These are phyloP conservation scores for Volucella inflata DNA, from an alignment of 2,888 invertebrate genomes.

Conservation along the genomic window DNA sequence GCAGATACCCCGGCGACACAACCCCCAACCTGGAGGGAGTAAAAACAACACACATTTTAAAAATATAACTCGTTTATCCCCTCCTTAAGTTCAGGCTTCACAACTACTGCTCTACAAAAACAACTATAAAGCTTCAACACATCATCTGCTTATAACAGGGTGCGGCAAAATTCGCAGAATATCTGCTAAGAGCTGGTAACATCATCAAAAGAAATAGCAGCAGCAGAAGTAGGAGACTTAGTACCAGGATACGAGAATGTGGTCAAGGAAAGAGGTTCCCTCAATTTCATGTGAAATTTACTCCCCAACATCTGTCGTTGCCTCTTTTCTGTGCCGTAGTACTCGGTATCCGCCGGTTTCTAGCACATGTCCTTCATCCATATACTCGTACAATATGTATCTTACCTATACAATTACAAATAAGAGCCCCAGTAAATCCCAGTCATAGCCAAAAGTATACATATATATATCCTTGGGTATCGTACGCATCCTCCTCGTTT, in stretches of 20 bases:
- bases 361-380: constrained; percentile 9
- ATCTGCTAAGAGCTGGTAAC: background rate
- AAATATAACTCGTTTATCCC: too few species aligned
- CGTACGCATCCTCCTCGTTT: too few species aligned
- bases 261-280: background rate
- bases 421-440: background rate
- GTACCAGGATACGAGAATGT: too few species aligned
- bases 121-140: background rate
- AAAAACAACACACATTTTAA: too few species aligned
- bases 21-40: too few species aligned
- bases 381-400: too few species aligned
- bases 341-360: too few species aligned
- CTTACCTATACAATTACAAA: too few species aligned
- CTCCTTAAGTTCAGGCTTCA: background rate
- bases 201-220: background rate
- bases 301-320: constrained; percentile 11
- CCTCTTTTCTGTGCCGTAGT: background rate
- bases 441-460: background rate
- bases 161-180: constrained; percentile 25
- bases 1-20: too few species aligned
- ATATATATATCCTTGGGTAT: background rate
- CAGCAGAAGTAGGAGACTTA: background rate
- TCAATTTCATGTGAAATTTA: constrained; percentile 21
- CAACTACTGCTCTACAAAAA: background rate
- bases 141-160: constrained; percentile 17